Evolutionary conservation across 2,888 invertebrate species (phyloP), one percentile per base, ranked within the genome.

Genomic region (Petrophora chlorosata): DNA sequence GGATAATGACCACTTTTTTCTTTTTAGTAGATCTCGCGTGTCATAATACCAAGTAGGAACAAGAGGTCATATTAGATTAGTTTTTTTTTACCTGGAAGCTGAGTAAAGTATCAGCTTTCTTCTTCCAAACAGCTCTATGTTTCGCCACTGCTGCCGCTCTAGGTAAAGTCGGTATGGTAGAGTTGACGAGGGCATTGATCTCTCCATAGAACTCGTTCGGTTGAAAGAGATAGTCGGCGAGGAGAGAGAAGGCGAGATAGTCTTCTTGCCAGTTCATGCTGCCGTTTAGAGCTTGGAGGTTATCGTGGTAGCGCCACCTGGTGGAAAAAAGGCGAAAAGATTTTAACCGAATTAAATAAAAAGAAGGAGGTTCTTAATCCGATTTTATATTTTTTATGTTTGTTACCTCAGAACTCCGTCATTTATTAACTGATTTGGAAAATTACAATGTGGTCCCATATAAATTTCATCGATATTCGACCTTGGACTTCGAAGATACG

Each of bases 221-320:
- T 30, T 82, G 85, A 63, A 91, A 82, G 33, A 90, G 59, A 43
- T 91, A 91, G 69, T 91, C 90, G 0, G 88, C 88, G 0, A 90
- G 68, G 0, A 91, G 63, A n/a, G 72, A 75, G 68, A 91, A 90
- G 0, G 87, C 79, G 0, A 91, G 63, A 57, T 85, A 84, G 56
- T 91, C 89, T 48, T 87, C 79, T 46, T 91, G 88, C 91, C 91
- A 91, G 66, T 87, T 88, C 90, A 91, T 91, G 52, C 90, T 90
- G 46, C 90, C 90, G 73, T 90, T 90, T 1, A 91, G 33, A 0
- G 87, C 82, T 77, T 91, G 90, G 0, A 90, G 71, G 57, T 91
- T 91, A 67, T 91, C 90, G 51, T 86, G 82, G 76, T 90, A 91
- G 8, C 87, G 88, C 90, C 90, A 91, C 82, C 91, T 91, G 46